A percentile compares a stretch with the other conserved stretches of the same genome.
These are phyloP conservation scores for Chiloscyllium punctatum DNA, from an alignment of 2,797 vertebrate genomes.

Conservation along the genomic window DNA sequence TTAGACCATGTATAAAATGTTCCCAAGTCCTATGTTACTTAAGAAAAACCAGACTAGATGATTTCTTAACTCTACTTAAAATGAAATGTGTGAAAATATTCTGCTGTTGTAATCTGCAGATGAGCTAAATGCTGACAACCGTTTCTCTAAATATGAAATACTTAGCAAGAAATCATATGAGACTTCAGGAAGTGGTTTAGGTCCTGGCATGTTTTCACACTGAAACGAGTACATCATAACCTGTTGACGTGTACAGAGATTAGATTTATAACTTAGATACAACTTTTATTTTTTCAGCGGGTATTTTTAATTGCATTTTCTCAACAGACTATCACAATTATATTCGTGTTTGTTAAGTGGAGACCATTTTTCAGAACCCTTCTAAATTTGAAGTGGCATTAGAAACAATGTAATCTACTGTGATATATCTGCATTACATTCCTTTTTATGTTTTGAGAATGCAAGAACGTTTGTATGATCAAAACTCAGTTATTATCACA, in stretches of 20 bases:
- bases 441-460: neutral
- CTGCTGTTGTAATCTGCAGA: neutral
- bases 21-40: neutral
- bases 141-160: neutral
- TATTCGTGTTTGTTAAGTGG: neutral
- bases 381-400: neutral
- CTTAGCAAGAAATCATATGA: neutral
- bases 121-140: neutral
- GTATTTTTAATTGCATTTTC: neutral
- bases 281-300: neutral
- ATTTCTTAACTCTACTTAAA: neutral
- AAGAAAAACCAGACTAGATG: neutral
- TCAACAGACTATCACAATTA: neutral
- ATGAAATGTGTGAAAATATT: neutral
- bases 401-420: neutral
- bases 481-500: neutral
- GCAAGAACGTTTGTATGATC: neutral
- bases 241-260: neutral
- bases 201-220: neutral
- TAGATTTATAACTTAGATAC: neutral
- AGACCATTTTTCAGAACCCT: neutral
- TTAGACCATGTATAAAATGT: neutral
- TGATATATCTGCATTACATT: neutral
- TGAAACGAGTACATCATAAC: neutral
- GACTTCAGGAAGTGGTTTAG: conserved; percentile 24